phyloP scores from a whole-genome alignment of 2,888 invertebrate genomes.

The Dione juno region DNA sequence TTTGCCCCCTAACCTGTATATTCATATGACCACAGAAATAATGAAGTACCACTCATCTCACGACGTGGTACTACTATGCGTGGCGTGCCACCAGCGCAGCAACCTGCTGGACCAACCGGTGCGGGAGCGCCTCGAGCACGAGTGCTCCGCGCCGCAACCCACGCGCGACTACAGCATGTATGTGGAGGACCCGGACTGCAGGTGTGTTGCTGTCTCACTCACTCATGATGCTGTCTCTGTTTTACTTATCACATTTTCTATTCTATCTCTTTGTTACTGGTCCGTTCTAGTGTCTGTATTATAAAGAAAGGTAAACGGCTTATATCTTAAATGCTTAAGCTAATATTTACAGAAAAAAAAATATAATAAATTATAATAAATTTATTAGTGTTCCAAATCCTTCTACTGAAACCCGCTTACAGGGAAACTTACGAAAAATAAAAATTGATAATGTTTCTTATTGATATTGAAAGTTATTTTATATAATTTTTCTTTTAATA shows the following conservation, averaged over 20 bases:
- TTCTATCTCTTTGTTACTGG: too few species aligned
- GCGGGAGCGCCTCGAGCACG: slow-evolving; percentile 82
- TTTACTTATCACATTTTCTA: not conserved
- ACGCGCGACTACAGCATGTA: slow-evolving; percentile 45
- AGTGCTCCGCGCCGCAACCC: slow-evolving; percentile 86
- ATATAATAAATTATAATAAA: too few species aligned
- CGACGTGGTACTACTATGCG: slow-evolving; percentile 90
- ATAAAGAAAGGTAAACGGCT: too few species aligned
- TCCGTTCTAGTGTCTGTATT: too few species aligned
- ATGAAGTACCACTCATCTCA: slow-evolving; percentile 93
- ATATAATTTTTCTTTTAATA: slow-evolving; percentile 49
- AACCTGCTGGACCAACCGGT: slow-evolving; percentile 85
- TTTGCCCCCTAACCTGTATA: too few species aligned
- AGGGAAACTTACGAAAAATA: too few species aligned
- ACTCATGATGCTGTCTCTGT: not conserved
- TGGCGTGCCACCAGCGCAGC: slow-evolving; percentile 87
- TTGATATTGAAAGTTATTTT: not conserved
- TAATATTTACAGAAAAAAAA: too few species aligned
- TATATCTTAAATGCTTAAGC: too few species aligned
- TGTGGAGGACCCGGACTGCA: slow-evolving; percentile 63
- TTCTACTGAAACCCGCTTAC: too few species aligned
- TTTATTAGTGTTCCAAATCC: too few species aligned
- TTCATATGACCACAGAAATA: slow-evolving; percentile 72
- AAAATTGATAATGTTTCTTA: too few species aligned
- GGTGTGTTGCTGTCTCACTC: slow-evolving; percentile 50